Base-by-base conservation (phyloP, 1,140 invertebrate species). In the Papilio machaon region DNA sequence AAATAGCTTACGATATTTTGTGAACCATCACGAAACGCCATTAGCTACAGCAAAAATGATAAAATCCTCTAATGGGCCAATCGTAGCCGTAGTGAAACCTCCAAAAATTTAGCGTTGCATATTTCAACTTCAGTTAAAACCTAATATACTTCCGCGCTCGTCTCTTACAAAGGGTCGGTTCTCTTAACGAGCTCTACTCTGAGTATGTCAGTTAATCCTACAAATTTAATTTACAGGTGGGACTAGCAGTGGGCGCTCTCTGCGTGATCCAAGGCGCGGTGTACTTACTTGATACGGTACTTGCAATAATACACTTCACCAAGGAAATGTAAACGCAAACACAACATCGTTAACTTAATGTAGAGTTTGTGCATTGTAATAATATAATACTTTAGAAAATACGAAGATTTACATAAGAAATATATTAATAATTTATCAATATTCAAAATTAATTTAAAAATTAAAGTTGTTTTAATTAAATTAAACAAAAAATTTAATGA, bases 231-330 rank as follows among this genome's bases (percentile, higher is more conserved):
- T 89, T 95, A 80, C 89, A 97, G 96, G 95, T 97, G 54, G 97
- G 97, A 81, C 91, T 98, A 64, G 97, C 97, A 4, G 94, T 98
- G 74, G 97, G 97, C 2, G 96, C 97, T 1, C 92, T 98, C 38
- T 97, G 97, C 88, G 95, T 98, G 46, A 95, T 98, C 76, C 96
- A 96, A 87, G 97, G 97, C 19, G 97, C 97, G 1, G 93, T 96
- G 0, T 98, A 98, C 91, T 94, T 98, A 8, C 87, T 97, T 3
- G 97, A 98, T 84, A 96, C 97, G 1, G 96, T 97, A 8, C 90
- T 98, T 52, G 96, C 97, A 64, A 96, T 97, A 80, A 95, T 97
- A 80, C 97, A 97, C 85, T 97, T 96, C 84, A 96, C 96, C 17
- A 97, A 97, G 91, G 96, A 96, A 73, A 94, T 94, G 91, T 94